Base-by-base conservation (phyloP, 2,797 vertebrate genomes). In the Sebastes oblongus region DNA sequence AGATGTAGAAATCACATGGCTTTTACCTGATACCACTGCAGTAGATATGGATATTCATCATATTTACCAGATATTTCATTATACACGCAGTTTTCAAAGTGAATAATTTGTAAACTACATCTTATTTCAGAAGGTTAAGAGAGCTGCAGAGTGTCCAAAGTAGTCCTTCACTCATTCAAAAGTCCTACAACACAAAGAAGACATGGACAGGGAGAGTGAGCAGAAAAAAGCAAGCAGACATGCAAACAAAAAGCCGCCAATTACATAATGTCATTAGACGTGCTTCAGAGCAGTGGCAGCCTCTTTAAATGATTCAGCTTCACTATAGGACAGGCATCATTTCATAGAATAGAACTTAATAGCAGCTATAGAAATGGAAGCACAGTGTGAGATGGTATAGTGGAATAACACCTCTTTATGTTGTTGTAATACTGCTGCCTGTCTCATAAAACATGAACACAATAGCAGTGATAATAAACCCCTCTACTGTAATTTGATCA, bases 191-290 rank as follows among this genome's bases (percentile, higher is more conserved):
- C 29, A 71, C 29, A 67, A 80, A 58, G 30, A 16, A 80, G 50
- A 39, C 10, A 13, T 4, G 61, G 42, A 6, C 10, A 50, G n/a
- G 27, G 16, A 67, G n/a, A 75, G 66, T 39, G 39, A 27, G 64
- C 32, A 54, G 20, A 80, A 81, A 78, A 75, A 55, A 54, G 4
- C 66, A 29, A 2, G 16, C 78, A 82, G 78, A 81, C 84, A 66
- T 62, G 60, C 75, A 87, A 62, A 90, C 71, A 84, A 78, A 90
- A 85, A 84, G 72, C 71, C 59, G 58, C 30, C 79, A 82, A 68
- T 88, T 87, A 78, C 39, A 77, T 70, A 78, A 72, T 75, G 56
- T 82, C 56, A 88, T 83, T 78, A 82, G 42, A 76, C 74, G 75
- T 55, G 25, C 75, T 77, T 82, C 66, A 81, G 72, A 82, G 78